Percentiles rank a stretch among this genome's conserved stretches.
Conservation (phyloP, 2,888 invertebrate genomes). For the Digitonthophagus gazella region DNA sequence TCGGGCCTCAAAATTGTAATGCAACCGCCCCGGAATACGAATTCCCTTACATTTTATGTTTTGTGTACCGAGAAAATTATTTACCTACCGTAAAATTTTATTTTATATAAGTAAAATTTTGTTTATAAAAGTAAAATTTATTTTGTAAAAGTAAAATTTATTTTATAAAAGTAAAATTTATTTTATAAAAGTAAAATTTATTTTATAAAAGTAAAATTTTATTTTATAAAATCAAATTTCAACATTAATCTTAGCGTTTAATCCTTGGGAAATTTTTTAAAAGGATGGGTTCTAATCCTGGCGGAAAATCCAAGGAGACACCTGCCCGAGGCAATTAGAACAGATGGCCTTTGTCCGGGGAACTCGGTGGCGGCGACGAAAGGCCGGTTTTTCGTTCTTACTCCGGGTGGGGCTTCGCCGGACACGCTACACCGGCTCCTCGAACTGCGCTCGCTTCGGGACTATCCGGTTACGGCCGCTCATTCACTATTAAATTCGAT, state of each 20-base stretch:
- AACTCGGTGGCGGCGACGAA: neutral
- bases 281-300: neutral
- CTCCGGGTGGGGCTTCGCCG: neutral
- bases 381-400: neutral
- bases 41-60: neutral
- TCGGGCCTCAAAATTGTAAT: neutral
- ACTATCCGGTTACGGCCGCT: conserved; percentile 36
- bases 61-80: neutral
- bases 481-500: conserved; percentile 41
- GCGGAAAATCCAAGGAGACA: neutral
- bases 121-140: no score
- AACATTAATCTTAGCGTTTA: neutral
- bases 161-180: no score
- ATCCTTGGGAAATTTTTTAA: neutral
- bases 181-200: no score
- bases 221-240: no score
- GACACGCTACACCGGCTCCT: neutral
- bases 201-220: no score
- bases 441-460: neutral
- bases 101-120: no score
- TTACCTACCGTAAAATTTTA: no score
- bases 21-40: neutral
- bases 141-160: no score
- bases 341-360: neutral
- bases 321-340: neutral